Base-by-base conservation (phyloP, 2,797 vertebrate genomes). In the Myotis planiceps region DNA sequence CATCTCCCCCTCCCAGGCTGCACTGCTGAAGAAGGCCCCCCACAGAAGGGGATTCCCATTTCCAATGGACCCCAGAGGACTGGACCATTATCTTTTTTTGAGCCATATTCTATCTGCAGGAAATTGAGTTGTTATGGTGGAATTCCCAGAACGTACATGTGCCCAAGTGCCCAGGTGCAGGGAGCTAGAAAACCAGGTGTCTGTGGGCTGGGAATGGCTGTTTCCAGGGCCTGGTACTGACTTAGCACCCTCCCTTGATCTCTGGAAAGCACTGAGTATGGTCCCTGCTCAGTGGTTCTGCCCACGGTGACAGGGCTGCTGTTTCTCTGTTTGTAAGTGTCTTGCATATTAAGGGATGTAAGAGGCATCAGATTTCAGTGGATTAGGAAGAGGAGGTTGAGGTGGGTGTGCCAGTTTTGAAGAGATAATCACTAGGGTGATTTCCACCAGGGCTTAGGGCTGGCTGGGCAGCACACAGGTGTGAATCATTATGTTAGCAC, bases 111-210 rank as follows among this genome's bases (percentile, higher is more conserved):
- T 96, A 32, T 93, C 95, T 96, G 65, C 68, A 94, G 78, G 66
- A 96, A 80, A 92, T 39, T 78, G 68, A 68, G 27, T 66, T 75
- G 92, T 96, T 80, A 16, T 42, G 37, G 21, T 90, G 66, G 42
- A 85, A 71, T 81, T 76, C 37, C 39, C 49, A 53, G 86, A 34
- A 32, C 27, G 5, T 82, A 12, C 4, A 0, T 2, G 2, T 96
- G 87, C 90, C 84, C 78, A 90, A 90, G 86, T 92, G 94, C 96
- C 37, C 4, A 65, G 69, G 51, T 58, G 45, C 65, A 58, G 15
- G 68, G 55, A 94, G 79, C 72, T 97, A 97, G 96, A 94, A 97
- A 98, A 96, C 96, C 51, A 13, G 34, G 39, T 16, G 39, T 58
- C 95, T 97, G 87, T 85, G 49, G 92, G 93, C 95, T 89, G 65